Percentiles rank a stretch among this genome's conserved stretches.
phyloP scores from a whole-genome alignment of 2,888 invertebrate species.

The Shargacucullia verbasci region DNA sequence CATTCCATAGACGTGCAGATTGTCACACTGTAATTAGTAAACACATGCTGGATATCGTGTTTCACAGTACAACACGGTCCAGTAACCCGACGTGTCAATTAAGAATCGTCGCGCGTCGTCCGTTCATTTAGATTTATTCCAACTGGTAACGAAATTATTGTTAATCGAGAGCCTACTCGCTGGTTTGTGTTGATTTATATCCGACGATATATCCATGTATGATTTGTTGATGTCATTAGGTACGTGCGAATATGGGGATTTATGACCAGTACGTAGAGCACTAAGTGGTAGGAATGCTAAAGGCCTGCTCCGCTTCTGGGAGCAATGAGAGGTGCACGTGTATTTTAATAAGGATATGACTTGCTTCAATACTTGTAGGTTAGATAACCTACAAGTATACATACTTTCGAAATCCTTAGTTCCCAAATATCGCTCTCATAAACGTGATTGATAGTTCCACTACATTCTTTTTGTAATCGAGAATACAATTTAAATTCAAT shows the following conservation, averaged over 20 bases:
- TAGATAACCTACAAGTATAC: no score
- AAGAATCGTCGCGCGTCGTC: conserved; percentile 64
- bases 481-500: conserved; percentile 18
- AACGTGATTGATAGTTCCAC: not conserved
- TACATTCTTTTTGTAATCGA: conserved; percentile 1
- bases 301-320: not conserved
- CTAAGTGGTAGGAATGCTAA: conserved; percentile 34
- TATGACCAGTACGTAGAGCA: conserved; percentile 26
- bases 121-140: conserved; percentile 81
- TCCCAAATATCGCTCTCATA: not conserved
- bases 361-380: no score
- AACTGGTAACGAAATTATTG: conserved; percentile 78
- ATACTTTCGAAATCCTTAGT: no score
- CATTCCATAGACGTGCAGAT: conserved; percentile 61
- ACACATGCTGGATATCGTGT: conserved; percentile 72
- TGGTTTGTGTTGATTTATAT: conserved; percentile 54
- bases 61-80: conserved; percentile 72
- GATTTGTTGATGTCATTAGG: conserved; percentile 44
- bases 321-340: not conserved
- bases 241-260: conserved; percentile 43
- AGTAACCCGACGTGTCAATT: conserved; percentile 83
- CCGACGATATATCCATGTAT: conserved; percentile 43
- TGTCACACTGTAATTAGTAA: conserved; percentile 73
- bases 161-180: conserved; percentile 63
- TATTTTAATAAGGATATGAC: no score